Evolutionary conservation across 2,113 vertebrate genomes (phyloP).

Genomic region (Bubo bubo): DNA sequence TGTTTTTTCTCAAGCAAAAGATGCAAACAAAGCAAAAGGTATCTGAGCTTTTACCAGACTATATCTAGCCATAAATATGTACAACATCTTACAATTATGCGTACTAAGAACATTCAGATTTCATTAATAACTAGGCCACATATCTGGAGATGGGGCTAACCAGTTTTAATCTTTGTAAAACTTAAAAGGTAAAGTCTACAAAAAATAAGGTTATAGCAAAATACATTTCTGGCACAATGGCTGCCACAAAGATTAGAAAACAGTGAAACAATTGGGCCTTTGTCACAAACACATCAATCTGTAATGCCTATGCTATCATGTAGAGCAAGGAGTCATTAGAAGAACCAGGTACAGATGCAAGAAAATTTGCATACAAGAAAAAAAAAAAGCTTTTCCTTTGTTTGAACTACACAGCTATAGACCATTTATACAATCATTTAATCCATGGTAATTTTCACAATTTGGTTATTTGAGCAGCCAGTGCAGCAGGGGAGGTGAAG

Average conservation of each 20-base stretch:
- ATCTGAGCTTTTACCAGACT: not conserved
- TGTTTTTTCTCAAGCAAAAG: not conserved
- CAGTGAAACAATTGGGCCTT: not conserved
- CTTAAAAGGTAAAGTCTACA: not conserved
- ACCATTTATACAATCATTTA: not conserved
- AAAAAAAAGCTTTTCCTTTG: not conserved
- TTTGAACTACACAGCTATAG: not conserved
- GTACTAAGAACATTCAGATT: not conserved
- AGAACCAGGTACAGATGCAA: not conserved
- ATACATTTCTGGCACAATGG: not conserved
- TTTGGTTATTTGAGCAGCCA: not conserved
- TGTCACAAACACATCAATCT: not conserved
- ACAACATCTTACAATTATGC: not conserved
- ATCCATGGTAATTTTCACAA: not conserved
- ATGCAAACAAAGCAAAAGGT: not conserved
- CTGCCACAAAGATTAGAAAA: not conserved
- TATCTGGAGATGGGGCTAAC: not conserved
- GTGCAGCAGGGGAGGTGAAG: not conserved
- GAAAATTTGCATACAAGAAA: not conserved
- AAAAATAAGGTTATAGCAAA: not conserved
- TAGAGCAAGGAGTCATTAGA: not conserved
- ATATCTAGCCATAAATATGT: not conserved
- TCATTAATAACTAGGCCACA: not conserved
- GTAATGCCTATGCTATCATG: not conserved
- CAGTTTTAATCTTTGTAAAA: not conserved